These are phyloP conservation scores for Drosophila borborema DNA, from an alignment of 2,888 invertebrate genomes.

Conservation along the genomic window DNA sequence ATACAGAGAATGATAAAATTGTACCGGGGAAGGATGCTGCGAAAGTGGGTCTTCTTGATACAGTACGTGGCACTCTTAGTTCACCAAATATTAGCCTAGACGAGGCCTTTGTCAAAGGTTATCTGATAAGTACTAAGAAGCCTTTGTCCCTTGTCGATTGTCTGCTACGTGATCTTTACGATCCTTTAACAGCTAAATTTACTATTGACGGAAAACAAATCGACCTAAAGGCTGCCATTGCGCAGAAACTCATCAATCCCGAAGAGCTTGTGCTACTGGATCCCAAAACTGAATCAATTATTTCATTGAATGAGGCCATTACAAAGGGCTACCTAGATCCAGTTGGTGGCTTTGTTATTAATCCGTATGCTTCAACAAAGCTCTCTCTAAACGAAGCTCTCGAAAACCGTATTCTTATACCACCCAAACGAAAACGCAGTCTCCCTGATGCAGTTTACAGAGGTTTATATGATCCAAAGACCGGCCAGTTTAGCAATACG, in stretches of 20 bases:
- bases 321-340: conserved; percentile 91
- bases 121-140: conserved; percentile 91
- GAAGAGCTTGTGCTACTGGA: conserved; percentile 92
- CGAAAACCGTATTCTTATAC: conserved; percentile 92
- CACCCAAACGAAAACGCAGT: conserved; percentile 93
- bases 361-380: conserved; percentile 90
- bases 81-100: conserved; percentile 90
- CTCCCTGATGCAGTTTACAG: conserved; percentile 95
- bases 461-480: conserved; percentile 94
- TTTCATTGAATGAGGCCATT: conserved; percentile 92
- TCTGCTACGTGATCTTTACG: conserved; percentile 92
- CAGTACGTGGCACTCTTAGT: conserved; percentile 89
- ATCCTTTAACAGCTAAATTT: conserved; percentile 90
- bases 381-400: conserved; percentile 93
- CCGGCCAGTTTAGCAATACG: conserved; percentile 93
- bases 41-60: conserved; percentile 89
- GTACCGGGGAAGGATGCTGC: conserved; percentile 90
- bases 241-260: conserved; percentile 90
- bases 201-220: conserved; percentile 89
- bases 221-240: conserved; percentile 91
- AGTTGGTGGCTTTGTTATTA: conserved; percentile 91
- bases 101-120: conserved; percentile 92
- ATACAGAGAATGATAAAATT: conserved; percentile 89
- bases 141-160: conserved; percentile 94
- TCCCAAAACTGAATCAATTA: conserved; percentile 92